Base-by-base conservation (phyloP, 1,140 invertebrate genomes). In the Berghia stephanieae region DNA sequence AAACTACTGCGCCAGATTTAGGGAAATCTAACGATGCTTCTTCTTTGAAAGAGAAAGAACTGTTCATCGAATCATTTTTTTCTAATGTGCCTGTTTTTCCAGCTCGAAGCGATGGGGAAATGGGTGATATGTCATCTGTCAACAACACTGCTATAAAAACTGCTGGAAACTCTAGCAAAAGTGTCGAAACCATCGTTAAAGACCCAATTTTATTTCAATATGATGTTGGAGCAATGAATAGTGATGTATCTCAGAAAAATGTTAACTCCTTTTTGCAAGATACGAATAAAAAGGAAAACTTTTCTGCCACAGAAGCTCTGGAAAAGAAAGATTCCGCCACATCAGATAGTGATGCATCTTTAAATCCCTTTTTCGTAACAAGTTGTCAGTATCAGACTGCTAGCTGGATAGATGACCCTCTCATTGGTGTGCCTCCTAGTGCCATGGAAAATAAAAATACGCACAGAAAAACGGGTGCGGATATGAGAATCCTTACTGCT, bases 371-470 rank as follows among this genome's bases (percentile, higher is more conserved):
- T 27, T 52, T 60, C 49, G 5, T 40, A 38, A 38, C 38, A 21
- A 60, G 73, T 67, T 75, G 73, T 31, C 73, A 75, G 31, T 75
- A 57, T 40, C 73, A 75, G 27, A 75, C 73, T 8, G 57, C 73
- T 57, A 75, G 60, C 36, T 75, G 73, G 73, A 75, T 75, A 31
- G 73, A 75, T 67, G 73, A 75, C 27, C 73, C 73, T 34, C 36
- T 75, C 5, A 63, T 75, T 16, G 73, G 73, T 44, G 73, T 75
- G 1, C 73, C 73, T 27, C 38, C 57, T 5, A 66, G 60, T 40
- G 73, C 77, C 27, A 84, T 84, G 80, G 84, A 85, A 71, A 87
- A 87, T 71, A 82, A 84, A 77, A 85, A 87, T 70, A 87, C 86
- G 13, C 83, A 84, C 67, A 80, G 86, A 46, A 87, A 87, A 75